Evolutionary conservation across 1,140 invertebrate genomes (phyloP).

Genomic region (Wasmannia auropunctata): DNA sequence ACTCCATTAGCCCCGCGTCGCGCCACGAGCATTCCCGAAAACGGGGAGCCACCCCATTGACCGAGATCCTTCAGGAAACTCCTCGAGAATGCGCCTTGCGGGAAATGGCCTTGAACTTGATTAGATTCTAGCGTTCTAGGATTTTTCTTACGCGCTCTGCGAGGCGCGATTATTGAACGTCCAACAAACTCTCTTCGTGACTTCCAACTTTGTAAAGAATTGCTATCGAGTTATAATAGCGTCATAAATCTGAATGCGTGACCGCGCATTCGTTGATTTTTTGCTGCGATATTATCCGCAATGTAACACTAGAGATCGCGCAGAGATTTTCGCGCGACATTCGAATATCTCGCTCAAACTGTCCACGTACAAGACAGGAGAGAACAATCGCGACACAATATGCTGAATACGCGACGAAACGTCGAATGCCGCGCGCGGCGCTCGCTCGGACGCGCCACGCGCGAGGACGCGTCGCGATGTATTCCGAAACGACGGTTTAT

Average conservation of each 20-base stretch:
- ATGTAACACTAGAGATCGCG: too few relatives aligned
- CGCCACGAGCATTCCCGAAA: constrained; percentile 65
- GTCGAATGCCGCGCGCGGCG: not conserved
- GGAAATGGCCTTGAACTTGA: constrained; percentile 72
- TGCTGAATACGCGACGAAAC: constrained; percentile 7
- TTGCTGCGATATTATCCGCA: not conserved
- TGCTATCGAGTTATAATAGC: too few relatives aligned
- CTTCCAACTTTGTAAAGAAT: not conserved
- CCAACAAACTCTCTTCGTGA: not conserved
- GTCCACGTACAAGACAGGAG: not conserved
- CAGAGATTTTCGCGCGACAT: not conserved
- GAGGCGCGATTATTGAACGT: not conserved
- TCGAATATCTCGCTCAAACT: constrained; percentile 1
- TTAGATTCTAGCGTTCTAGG: constrained; percentile 36
- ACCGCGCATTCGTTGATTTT: not conserved
- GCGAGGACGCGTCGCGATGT: constrained; percentile 19
- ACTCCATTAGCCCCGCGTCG: constrained; percentile 67
- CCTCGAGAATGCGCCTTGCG: constrained; percentile 15
- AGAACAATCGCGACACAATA: not conserved
- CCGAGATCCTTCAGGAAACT: constrained; percentile 62
- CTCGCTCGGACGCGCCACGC: not conserved
- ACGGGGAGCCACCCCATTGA: constrained; percentile 62
- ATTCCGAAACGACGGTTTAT: constrained; percentile 45
- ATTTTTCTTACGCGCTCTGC: not conserved
- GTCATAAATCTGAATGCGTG: not conserved